phyloP scores from a whole-genome alignment of 1,140 invertebrate species.

The Zaprionus camerounensis region DNA sequence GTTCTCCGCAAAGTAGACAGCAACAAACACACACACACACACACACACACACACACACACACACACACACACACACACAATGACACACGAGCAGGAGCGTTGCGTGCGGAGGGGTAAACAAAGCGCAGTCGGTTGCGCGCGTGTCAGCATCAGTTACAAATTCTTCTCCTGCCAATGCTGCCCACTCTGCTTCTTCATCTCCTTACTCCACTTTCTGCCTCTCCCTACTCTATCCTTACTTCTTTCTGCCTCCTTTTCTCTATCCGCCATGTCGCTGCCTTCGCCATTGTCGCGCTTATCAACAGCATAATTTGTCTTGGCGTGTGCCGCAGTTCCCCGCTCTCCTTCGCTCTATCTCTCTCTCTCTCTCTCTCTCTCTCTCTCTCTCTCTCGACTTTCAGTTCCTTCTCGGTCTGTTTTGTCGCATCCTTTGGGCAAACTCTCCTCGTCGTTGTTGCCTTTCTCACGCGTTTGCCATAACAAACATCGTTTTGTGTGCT shows the following conservation, averaged over 20 bases:
- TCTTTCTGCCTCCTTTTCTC: neutral
- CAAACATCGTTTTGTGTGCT: slow-evolving; percentile 42
- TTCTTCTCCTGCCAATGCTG: neutral
- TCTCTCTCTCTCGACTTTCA: neutral
- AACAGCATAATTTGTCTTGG: slow-evolving; percentile 82
- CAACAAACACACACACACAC: neutral
- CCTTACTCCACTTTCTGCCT: neutral
- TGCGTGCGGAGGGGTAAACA: neutral
- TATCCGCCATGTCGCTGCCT: slow-evolving; percentile 36
- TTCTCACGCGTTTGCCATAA: slow-evolving; percentile 57
- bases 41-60: neutral
- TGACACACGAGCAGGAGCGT: neutral
- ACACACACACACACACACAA: neutral
- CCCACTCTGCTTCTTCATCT: neutral
- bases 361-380: slow-evolving; percentile 1
- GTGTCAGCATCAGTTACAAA: slow-evolving; percentile 70
- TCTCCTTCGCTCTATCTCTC: neutral
- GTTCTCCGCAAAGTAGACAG: slow-evolving; percentile 52
- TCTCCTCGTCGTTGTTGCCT: slow-evolving; percentile 49
- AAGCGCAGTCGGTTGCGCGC: slow-evolving; percentile 54
- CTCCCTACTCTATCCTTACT: neutral
- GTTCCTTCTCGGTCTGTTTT: slow-evolving; percentile 15
- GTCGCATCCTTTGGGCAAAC: slow-evolving; percentile 25
- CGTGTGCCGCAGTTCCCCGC: slow-evolving; percentile 57
- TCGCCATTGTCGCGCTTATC: slow-evolving; percentile 76